Conservation (phyloP, 2,888 invertebrate genomes). For the Spatulosminthurus flaviceps region DNA sequence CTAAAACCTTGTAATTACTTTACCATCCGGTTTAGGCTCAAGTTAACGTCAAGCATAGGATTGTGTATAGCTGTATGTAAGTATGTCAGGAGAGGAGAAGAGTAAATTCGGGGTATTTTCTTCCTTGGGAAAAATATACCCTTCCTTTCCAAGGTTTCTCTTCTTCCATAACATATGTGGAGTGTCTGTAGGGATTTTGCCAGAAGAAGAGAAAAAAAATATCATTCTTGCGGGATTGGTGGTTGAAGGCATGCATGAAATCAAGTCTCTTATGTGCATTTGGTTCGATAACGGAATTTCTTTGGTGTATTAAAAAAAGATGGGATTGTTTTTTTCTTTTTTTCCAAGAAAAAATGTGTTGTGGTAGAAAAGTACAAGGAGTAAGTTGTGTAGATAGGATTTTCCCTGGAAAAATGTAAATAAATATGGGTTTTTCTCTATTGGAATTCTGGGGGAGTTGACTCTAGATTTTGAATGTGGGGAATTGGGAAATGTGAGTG, state of each 20-base stretch:
- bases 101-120: too few species aligned
- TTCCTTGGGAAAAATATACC: background rate
- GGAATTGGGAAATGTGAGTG: too few species aligned
- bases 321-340: too few species aligned
- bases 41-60: conserved; percentile 37
- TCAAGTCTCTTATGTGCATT: too few species aligned
- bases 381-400: background rate
- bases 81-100: background rate
- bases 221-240: background rate
- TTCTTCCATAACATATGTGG: conserved; percentile 37
- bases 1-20: conserved; percentile 44
- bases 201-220: too few species aligned
- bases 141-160: conserved; percentile 7
- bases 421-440: background rate
- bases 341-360: too few species aligned
- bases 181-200: conserved; percentile 29
- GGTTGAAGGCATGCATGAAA: background rate
- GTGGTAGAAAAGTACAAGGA: background rate
- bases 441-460: background rate
- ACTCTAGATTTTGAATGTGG: too few species aligned
- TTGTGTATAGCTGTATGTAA: too few species aligned
- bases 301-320: background rate
- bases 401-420: background rate
- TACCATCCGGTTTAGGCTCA: conserved; percentile 39
- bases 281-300: too few species aligned